These are phyloP conservation scores for Cryptocheilus praepositus DNA, from an alignment of 2,888 invertebrate genomes.

Conservation along the genomic window DNA sequence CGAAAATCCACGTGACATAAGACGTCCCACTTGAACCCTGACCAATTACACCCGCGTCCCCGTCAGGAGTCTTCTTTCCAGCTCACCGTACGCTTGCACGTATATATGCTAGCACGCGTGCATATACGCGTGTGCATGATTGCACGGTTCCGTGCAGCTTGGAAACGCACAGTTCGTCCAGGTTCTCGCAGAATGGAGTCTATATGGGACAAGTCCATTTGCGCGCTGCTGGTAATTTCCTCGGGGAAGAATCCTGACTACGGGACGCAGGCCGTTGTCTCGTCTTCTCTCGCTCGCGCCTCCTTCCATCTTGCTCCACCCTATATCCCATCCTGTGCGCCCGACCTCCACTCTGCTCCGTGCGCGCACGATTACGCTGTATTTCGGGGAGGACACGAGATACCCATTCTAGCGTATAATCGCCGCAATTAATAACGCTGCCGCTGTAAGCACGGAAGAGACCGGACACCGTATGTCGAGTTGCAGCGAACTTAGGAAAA, in stretches of 20 bases:
- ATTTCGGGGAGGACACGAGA: conserved; percentile 30
- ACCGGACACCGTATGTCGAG: conserved; percentile 3
- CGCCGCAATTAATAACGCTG: conserved; percentile 42
- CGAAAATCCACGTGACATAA: too few species aligned
- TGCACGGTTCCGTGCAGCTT: too few species aligned
- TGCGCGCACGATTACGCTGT: conserved; percentile 28
- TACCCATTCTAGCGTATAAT: conserved; percentile 43
- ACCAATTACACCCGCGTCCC: too few species aligned
- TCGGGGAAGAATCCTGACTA: conserved; percentile 58
- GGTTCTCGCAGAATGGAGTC: conserved; percentile 13
- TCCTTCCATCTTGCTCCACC: too few species aligned
- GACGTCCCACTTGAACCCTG: too few species aligned
- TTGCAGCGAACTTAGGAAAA: background rate
- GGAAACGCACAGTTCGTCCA: too few species aligned
- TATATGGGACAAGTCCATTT: conserved; percentile 38
- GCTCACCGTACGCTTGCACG: too few species aligned
- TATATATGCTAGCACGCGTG: background rate
- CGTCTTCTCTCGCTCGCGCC: too few species aligned
- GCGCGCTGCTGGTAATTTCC: conserved; percentile 58
- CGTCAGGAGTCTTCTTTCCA: too few species aligned
- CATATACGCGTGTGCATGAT: background rate
- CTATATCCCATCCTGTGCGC: too few species aligned
- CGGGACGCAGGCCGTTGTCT: too few species aligned
- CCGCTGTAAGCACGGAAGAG: conserved; percentile 7
- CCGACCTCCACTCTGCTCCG: background rate